Evolutionary conservation across 1,140 invertebrate genomes (phyloP).

Genomic region (Alviniconcha marisindica): DNA sequence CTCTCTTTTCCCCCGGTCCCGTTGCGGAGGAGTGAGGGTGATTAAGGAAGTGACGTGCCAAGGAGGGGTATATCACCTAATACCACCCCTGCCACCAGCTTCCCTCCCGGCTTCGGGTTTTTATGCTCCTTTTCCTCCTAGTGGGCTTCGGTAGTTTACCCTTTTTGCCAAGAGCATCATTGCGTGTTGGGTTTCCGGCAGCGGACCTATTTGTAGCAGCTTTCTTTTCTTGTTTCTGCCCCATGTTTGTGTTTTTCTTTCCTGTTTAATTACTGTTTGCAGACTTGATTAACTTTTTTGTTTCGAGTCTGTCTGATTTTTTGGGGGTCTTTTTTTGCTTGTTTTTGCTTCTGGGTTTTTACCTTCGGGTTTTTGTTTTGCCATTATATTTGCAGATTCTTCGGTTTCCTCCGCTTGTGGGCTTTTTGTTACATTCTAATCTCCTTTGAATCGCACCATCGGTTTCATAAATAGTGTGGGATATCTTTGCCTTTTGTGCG

Average conservation of each 20-base stretch:
- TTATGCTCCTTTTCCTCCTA: not conserved
- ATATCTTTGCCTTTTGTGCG: not conserved
- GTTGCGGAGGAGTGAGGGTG: not conserved
- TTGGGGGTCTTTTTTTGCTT: no score
- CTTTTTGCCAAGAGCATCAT: not conserved
- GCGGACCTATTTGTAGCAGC: not conserved
- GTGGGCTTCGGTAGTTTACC: not conserved
- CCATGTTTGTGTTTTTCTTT: constrained; percentile 18
- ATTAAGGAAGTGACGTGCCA: constrained; percentile 13
- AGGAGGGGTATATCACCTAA: constrained; percentile 17
- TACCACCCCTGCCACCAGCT: not conserved
- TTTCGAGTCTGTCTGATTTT: not conserved
- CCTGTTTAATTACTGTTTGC: constrained; percentile 11
- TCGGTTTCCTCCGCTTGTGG: not conserved
- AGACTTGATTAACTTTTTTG: constrained; percentile 16
- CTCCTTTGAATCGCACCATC: not conserved
- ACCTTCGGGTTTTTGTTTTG: not conserved
- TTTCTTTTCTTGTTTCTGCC: no score
- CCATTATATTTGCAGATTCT: not conserved
- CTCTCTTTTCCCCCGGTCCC: not conserved
- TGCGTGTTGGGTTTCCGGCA: constrained; percentile 1
- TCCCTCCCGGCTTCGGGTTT: not conserved
- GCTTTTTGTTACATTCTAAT: not conserved
- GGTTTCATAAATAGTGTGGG: not conserved
- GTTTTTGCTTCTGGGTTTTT: not conserved